These are phyloP conservation scores for Cotesia glomerata DNA, from an alignment of 1,140 invertebrate species.

Conservation along the genomic window DNA sequence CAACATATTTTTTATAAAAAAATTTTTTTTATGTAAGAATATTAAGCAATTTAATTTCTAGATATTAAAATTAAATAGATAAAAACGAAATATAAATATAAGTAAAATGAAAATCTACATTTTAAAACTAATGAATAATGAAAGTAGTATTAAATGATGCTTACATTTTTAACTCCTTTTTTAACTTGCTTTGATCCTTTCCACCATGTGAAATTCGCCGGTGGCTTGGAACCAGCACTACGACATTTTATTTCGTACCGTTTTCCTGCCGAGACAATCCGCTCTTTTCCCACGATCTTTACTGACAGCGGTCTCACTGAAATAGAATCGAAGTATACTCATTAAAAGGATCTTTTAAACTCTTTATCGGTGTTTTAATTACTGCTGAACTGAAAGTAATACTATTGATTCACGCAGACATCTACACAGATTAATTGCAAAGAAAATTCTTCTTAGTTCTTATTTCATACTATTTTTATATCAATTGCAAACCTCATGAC, in stretches of 20 bases:
- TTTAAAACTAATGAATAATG: not conserved
- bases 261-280: conserved; percentile 66
- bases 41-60: no score
- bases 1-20: not conserved
- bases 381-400: not conserved
- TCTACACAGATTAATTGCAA: not conserved
- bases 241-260: conserved; percentile 70
- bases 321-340: conserved; percentile 36
- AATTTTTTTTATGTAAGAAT: not conserved
- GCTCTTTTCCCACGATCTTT: conserved; percentile 62
- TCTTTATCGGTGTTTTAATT: conserved; percentile 1
- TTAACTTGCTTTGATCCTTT: conserved; percentile 65
- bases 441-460: not conserved
- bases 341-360: not conserved
- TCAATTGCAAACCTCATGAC: no score
- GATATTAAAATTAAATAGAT: no score
- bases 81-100: not conserved
- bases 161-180: conserved; percentile 61
- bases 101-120: not conserved
- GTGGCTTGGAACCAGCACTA: conserved; percentile 70
- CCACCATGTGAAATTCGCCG: conserved; percentile 73
- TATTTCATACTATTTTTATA: no score
- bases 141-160: conserved; percentile 35
- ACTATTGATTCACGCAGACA: no score
- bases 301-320: conserved; percentile 70